phyloP scores from a whole-genome alignment of 2,888 invertebrate genomes.

The Chymomyza amoena region DNA sequence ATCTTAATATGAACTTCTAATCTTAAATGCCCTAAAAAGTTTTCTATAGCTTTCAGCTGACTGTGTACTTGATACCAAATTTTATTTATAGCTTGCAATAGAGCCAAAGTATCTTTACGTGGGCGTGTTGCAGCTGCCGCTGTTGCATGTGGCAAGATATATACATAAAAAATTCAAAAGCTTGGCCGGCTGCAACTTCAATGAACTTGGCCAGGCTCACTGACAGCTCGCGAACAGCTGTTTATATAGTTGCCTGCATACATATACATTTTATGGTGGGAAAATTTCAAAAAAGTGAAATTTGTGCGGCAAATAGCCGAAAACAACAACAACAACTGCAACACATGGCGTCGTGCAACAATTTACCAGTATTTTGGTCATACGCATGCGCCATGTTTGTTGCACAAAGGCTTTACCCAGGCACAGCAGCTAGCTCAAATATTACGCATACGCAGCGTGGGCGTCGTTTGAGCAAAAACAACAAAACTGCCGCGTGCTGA shows the following conservation, averaged over 20 bases:
- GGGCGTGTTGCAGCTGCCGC: slow-evolving; percentile 2
- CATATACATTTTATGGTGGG: background rate
- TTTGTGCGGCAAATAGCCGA: background rate
- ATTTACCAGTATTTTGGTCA: slow-evolving; percentile 8
- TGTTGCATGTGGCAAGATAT: slow-evolving; percentile 2
- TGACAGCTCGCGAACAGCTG: slow-evolving; percentile 30
- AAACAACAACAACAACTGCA: background rate
- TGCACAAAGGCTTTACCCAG: background rate
- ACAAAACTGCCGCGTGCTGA: background rate
- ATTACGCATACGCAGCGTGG: slow-evolving; percentile 1
- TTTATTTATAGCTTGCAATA: too few relatives aligned
- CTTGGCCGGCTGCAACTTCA: slow-evolving; percentile 15
- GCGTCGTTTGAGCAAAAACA: background rate
- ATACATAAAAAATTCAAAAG: background rate
- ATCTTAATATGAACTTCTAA: too few relatives aligned
- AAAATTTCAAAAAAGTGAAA: background rate
- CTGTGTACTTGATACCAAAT: too few relatives aligned
- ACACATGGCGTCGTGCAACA: background rate
- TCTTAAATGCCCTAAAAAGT: too few relatives aligned
- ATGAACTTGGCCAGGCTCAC: slow-evolving; percentile 13
- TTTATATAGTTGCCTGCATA: slow-evolving; percentile 13
- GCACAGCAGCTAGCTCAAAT: background rate
- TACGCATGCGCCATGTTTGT: background rate
- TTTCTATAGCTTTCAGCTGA: too few relatives aligned
- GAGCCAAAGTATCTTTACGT: background rate